Evolutionary conservation across 2,888 invertebrate species (phyloP).

Genomic region (Sthenelais limicola): DNA sequence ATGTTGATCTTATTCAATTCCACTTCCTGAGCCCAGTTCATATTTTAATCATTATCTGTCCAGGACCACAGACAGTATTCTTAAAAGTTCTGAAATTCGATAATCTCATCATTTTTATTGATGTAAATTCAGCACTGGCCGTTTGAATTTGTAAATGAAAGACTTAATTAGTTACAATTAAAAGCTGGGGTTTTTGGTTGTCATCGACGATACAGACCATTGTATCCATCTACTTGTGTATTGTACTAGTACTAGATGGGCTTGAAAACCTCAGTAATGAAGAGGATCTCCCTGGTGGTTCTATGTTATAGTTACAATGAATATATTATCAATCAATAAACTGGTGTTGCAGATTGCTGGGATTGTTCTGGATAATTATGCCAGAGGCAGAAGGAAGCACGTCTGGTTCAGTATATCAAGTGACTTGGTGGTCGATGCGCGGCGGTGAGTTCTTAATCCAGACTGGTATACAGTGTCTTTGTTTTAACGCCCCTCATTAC

Average conservation of each 20-base stretch:
- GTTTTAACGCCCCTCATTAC: background rate
- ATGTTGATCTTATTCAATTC: background rate
- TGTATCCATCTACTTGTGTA: too few relatives aligned
- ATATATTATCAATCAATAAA: too few relatives aligned
- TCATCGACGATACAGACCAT: too few relatives aligned
- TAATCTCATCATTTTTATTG: background rate
- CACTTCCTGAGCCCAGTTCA: too few relatives aligned
- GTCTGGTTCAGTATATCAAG: constrained; percentile 70
- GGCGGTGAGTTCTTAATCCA: constrained; percentile 56
- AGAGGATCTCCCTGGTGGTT: too few relatives aligned
- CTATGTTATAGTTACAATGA: too few relatives aligned
- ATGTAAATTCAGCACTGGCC: background rate
- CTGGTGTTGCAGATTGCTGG: constrained; percentile 71
- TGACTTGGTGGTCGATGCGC: constrained; percentile 69
- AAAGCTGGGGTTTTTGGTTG: too few relatives aligned
- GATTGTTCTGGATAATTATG: constrained; percentile 69
- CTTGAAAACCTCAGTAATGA: too few relatives aligned
- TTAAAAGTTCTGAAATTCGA: background rate
- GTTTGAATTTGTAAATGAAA: background rate
- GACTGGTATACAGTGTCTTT: constrained; percentile 18
- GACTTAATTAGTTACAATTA: too few relatives aligned
- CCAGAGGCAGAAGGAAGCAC: constrained; percentile 65
- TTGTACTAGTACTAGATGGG: too few relatives aligned
- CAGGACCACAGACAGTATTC: background rate
- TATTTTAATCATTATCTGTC: background rate